phyloP scores from a whole-genome alignment of 2,888 invertebrate species.

The Anoplius nigerrimus region DNA sequence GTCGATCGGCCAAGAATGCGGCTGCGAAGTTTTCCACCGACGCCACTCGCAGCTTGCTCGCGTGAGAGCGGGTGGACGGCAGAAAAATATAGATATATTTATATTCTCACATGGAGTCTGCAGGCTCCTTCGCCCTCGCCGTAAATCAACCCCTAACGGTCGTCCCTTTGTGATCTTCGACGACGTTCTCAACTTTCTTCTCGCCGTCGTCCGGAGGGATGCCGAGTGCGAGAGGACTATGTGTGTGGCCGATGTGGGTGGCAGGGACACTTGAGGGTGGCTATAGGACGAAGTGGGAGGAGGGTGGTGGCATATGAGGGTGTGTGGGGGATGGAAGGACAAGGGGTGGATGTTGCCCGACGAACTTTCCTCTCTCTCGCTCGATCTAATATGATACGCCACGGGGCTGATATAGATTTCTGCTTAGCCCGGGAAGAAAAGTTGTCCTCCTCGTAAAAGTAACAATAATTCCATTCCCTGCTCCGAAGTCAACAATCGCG shows the following conservation, averaged over 20 bases:
- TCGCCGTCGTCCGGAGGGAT: constrained; percentile 14
- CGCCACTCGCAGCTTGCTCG: too few relatives aligned
- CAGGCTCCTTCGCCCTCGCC: constrained; percentile 28
- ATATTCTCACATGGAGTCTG: constrained; percentile 19
- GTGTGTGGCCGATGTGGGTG: too few relatives aligned
- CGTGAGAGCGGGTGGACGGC: background rate
- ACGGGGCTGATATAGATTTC: constrained; percentile 47
- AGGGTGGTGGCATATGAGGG: too few relatives aligned
- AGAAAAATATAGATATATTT: constrained; percentile 30
- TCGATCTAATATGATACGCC: background rate
- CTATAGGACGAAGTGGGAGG: constrained; percentile 3
- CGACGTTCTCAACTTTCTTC: constrained; percentile 41
- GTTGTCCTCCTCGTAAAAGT: constrained; percentile 54
- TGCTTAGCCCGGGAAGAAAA: constrained; percentile 49
- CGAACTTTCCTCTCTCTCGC: constrained; percentile 28
- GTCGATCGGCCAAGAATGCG: too few relatives aligned
- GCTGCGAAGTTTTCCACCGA: too few relatives aligned
- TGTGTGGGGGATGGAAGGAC: background rate
- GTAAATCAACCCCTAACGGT: constrained; percentile 48
- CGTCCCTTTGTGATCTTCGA: constrained; percentile 49
- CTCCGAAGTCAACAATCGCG: constrained; percentile 51
- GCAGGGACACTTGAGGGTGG: constrained; percentile 3
- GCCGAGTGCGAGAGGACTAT: constrained; percentile 2
- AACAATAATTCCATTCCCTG: constrained; percentile 57
- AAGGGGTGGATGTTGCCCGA: background rate